Conservation (phyloP, 64 coral and sea anemone species). For the Hydrozoanthus tunicans region DNA sequence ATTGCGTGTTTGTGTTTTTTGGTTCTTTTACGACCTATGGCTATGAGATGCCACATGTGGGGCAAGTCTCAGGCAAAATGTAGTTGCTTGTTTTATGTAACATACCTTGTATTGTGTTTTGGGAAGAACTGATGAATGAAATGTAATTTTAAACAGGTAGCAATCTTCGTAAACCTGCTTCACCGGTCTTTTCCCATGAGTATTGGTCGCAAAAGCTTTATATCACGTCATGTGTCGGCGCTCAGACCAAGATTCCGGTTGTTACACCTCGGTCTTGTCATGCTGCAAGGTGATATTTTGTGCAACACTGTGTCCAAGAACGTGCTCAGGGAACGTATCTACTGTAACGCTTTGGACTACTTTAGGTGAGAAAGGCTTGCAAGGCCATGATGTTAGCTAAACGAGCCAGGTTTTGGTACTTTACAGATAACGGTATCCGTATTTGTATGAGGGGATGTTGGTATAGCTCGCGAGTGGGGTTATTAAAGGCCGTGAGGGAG, state of each 20-base stretch:
- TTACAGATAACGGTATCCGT: too few species aligned
- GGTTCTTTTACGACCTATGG: too few species aligned
- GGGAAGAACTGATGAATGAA: not conserved
- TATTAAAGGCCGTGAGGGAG: too few species aligned
- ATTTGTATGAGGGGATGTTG: too few species aligned
- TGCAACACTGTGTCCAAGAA: constrained; percentile 87
- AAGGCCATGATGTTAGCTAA: too few species aligned
- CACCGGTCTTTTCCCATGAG: constrained; percentile 82
- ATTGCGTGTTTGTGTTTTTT: too few species aligned
- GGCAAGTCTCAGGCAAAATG: too few species aligned
- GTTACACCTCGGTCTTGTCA: constrained; percentile 79
- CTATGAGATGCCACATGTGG: too few species aligned
- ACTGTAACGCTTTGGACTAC: constrained; percentile 93
- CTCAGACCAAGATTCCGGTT: constrained; percentile 82
- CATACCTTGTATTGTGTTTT: too few species aligned
- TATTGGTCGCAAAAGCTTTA: constrained; percentile 51
- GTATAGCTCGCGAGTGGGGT: too few species aligned
- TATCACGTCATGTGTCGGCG: constrained; percentile 89
- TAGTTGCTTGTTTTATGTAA: too few species aligned
- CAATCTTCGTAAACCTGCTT: constrained; percentile 83
- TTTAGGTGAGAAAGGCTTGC: constrained; percentile 68
- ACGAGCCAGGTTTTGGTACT: too few species aligned
- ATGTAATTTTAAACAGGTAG: constrained; percentile 54
- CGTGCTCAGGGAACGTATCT: constrained; percentile 91
- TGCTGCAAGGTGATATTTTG: constrained; percentile 87